Conservation (phyloP, 2,797 vertebrate species). For the Apodemus agrarius region DNA sequence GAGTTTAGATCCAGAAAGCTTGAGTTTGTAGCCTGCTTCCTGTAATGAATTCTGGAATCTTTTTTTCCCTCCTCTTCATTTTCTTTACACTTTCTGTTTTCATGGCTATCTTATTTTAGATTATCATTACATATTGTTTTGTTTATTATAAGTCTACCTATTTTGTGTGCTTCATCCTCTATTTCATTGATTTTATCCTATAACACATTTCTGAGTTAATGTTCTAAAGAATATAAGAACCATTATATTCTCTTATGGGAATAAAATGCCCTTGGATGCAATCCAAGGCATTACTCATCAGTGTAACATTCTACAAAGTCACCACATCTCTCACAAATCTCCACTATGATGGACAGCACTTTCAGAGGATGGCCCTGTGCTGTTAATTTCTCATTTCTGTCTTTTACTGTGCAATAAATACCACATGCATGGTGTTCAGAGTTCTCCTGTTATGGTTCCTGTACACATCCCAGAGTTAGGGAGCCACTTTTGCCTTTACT, state of each 20-base stretch:
- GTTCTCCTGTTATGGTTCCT: neutral
- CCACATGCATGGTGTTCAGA: neutral
- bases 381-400: neutral
- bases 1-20: neutral
- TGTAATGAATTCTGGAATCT: neutral
- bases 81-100: neutral
- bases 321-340: neutral
- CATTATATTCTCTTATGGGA: neutral
- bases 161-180: neutral
- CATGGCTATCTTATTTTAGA: neutral
- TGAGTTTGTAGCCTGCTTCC: neutral
- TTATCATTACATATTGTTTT: neutral
- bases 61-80: neutral
- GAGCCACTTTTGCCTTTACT: neutral
- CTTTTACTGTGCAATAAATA: neutral
- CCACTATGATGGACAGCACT: neutral
- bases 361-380: neutral
- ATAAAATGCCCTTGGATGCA: neutral
- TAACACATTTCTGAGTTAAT: neutral
- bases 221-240: neutral
- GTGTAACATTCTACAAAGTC: neutral
- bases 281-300: neutral
- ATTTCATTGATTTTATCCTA: neutral
- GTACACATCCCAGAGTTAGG: neutral
- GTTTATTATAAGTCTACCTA: neutral